Percentiles rank a stretch among this genome's conserved stretches.
Evolutionary conservation across 2,113 vertebrate species (phyloP).

Genomic region (Holacanthus passer): DNA sequence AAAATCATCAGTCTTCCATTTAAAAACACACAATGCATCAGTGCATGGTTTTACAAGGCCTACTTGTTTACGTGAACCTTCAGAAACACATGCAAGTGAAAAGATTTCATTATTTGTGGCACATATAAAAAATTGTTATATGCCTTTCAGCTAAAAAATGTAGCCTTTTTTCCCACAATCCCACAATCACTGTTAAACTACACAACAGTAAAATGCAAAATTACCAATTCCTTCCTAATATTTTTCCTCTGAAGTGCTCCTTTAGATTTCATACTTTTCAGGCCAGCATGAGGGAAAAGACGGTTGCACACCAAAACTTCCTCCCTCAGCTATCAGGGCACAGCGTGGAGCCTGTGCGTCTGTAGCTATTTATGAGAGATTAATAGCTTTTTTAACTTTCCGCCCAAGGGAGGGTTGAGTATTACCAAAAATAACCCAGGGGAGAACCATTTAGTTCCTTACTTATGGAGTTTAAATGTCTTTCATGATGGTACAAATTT

Average conservation of each 20-base stretch:
- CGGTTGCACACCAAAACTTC: neutral
- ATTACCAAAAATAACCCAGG: conserved; percentile 52
- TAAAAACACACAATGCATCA: neutral
- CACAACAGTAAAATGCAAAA: neutral
- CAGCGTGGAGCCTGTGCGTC: conserved; percentile 9
- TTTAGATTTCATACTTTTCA: neutral
- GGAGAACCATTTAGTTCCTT: conserved; percentile 53
- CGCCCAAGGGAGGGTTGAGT: conserved; percentile 25
- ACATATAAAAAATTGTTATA: neutral
- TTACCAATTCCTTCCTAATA: neutral
- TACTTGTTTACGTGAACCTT: neutral
- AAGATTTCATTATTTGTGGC: neutral
- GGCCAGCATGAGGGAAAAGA: neutral
- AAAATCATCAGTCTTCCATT: too few relatives aligned
- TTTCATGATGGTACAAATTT: conserved; percentile 36
- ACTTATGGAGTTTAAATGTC: conserved; percentile 60
- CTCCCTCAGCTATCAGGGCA: neutral
- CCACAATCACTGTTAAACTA: too few relatives aligned
- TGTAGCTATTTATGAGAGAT: conserved; percentile 59
- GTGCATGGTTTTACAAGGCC: neutral
- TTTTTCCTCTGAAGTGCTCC: neutral
- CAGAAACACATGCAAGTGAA: neutral
- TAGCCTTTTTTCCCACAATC: neutral
- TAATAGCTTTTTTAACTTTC: conserved; percentile 55
- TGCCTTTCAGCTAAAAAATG: neutral